A percentile compares a stretch with the other conserved stretches of the same genome.
These are phyloP conservation scores for Cacatua alba DNA, from an alignment of 2,113 vertebrate genomes.

Conservation along the genomic window DNA sequence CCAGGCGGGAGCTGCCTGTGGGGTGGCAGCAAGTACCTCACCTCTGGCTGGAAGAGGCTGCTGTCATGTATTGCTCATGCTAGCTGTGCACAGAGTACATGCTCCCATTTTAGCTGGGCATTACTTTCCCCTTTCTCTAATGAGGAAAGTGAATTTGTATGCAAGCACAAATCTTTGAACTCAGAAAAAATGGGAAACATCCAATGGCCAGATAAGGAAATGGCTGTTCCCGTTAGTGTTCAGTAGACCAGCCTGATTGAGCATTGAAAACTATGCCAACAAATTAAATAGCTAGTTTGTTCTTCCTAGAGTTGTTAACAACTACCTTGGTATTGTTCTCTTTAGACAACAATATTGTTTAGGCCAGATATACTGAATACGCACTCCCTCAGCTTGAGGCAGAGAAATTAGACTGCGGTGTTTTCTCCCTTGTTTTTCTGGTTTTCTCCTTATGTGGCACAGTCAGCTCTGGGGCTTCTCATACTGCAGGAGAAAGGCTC, in stretches of 20 bases:
- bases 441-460: not conserved
- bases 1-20: not conserved
- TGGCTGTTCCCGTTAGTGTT: not conserved
- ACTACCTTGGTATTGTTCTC: not conserved
- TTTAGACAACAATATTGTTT: slow-evolving; percentile 9
- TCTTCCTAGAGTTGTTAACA: slow-evolving; percentile 19
- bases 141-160: not conserved
- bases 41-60: not conserved
- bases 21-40: not conserved
- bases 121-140: not conserved
- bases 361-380: not conserved
- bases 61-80: not conserved
- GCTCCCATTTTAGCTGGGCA: not conserved
- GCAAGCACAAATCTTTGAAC: not conserved
- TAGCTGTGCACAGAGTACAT: not conserved
- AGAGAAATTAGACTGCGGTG: not conserved
- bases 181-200: not conserved
- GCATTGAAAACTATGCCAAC: not conserved
- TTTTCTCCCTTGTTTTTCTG: not conserved
- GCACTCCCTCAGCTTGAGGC: not conserved
- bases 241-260: not conserved
- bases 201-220: not conserved
- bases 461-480: not conserved
- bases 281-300: slow-evolving; percentile 42
- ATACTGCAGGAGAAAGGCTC: not conserved